These are phyloP conservation scores for Phoenoteleia sp. DNA, from an alignment of 2,888 invertebrate genomes.

Conservation along the genomic window DNA sequence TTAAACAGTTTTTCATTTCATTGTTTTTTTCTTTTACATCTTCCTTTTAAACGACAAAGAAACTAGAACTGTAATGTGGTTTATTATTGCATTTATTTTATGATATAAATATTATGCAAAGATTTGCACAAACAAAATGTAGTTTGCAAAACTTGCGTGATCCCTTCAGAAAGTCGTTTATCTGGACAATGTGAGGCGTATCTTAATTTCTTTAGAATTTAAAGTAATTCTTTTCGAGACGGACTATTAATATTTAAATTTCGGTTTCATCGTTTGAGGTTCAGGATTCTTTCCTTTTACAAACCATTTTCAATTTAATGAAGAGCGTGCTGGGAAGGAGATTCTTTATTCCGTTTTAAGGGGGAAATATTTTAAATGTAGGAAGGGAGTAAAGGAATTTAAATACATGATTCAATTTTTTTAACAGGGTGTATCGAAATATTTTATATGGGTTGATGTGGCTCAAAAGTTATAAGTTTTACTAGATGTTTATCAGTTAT, in stretches of 20 bases:
- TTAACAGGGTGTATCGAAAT: neutral
- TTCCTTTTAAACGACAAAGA: too few relatives aligned
- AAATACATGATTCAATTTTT: constrained; percentile 5
- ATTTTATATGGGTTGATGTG: neutral
- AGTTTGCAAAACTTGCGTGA: too few relatives aligned
- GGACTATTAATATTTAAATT: constrained; percentile 41
- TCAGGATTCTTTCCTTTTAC: constrained; percentile 24
- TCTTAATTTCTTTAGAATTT: constrained; percentile 23
- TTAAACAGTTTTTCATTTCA: too few relatives aligned
- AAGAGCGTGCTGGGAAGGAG: constrained; percentile 20
- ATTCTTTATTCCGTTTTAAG: constrained; percentile 29
- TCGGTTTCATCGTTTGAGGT: neutral
- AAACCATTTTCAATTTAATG: constrained; percentile 40
- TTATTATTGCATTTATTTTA: too few relatives aligned
- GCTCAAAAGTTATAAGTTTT: too few relatives aligned
- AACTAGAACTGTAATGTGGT: too few relatives aligned
- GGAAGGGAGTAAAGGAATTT: constrained; percentile 24
- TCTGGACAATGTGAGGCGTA: neutral
- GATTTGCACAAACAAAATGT: too few relatives aligned
- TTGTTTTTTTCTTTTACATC: too few relatives aligned
- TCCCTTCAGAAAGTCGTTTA: neutral
- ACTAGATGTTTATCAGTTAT: too few relatives aligned
- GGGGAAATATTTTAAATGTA: constrained; percentile 30
- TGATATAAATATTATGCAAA: too few relatives aligned
- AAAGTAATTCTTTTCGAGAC: constrained; percentile 24